These are phyloP conservation scores for Graphium colonna DNA, from an alignment of 2,888 invertebrate species.

Conservation along the genomic window DNA sequence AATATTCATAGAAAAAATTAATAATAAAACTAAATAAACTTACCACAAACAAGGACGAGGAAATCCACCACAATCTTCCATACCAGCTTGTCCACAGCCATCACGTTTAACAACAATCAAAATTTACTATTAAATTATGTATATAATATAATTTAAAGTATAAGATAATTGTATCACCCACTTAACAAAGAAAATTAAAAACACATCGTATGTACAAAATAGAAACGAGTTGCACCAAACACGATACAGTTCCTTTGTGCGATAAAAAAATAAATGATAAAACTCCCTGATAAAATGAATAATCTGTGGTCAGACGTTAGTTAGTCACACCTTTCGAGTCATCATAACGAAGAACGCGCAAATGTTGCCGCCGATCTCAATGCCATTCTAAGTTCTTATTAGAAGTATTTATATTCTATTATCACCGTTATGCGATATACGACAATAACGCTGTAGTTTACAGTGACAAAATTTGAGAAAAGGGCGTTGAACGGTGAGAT, in stretches of 20 bases:
- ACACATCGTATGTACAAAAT: not conserved
- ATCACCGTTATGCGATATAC: constrained; percentile 1
- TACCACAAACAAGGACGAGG: constrained; percentile 51
- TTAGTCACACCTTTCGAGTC: constrained; percentile 39
- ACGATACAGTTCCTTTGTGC: constrained; percentile 27
- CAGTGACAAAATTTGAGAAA: constrained; percentile 6
- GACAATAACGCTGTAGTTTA: not conserved
- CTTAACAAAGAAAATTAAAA: not conserved
- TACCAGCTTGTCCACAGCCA: constrained; percentile 53
- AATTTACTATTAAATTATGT: too few species aligned
- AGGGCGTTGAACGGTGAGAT: constrained; percentile 10
- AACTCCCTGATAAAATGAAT: constrained; percentile 36
- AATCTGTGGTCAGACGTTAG: constrained; percentile 37
- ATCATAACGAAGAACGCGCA: constrained; percentile 31
- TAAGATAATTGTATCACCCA: not conserved
- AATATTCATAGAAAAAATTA: too few species aligned
- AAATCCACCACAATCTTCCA: constrained; percentile 62
- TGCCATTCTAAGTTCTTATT: constrained; percentile 13
- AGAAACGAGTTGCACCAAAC: not conserved
- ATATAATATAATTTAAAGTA: too few species aligned
- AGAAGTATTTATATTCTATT: constrained; percentile 4
- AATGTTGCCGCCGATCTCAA: constrained; percentile 30
- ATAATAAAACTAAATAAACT: constrained; percentile 36
- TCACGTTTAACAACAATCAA: constrained; percentile 28
- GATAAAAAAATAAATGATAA: constrained; percentile 35